phyloP scores from a whole-genome alignment of 2,888 invertebrate species.

The Aricia artaxerxes region DNA sequence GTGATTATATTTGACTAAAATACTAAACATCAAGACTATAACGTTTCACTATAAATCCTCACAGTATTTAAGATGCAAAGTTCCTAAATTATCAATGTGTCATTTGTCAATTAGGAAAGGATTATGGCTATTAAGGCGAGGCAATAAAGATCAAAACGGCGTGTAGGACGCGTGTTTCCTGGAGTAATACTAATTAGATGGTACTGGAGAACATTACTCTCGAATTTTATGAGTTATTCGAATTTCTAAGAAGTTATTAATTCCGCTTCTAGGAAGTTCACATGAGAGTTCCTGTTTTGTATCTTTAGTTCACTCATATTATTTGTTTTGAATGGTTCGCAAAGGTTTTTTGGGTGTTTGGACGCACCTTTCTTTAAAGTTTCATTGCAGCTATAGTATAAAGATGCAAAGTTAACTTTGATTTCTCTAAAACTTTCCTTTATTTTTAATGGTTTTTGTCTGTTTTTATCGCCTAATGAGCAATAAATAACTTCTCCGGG shows the following conservation, averaged over 20 bases:
- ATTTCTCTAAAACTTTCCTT: no score
- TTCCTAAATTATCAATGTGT: not conserved
- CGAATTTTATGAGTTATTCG: conserved; percentile 59
- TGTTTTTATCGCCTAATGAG: no score
- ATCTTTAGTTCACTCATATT: not conserved
- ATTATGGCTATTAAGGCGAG: conserved; percentile 4
- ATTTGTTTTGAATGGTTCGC: not conserved
- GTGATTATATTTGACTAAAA: conserved; percentile 30
- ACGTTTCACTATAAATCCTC: conserved; percentile 10
- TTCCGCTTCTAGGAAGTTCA: conserved; percentile 41
- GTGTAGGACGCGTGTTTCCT: conserved; percentile 34
- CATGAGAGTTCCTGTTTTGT: not conserved
- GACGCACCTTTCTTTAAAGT: not conserved
- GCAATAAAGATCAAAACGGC: not conserved
- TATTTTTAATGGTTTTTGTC: no score
- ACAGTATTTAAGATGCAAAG: not conserved
- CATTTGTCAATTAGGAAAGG: not conserved
- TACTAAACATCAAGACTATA: conserved; percentile 20
- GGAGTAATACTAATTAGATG: conserved; percentile 54
- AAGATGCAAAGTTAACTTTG: no score
- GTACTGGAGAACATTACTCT: conserved; percentile 50
- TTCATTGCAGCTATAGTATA: no score
- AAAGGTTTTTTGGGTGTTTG: not conserved
- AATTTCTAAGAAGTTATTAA: conserved; percentile 51
- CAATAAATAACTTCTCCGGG: no score